These are phyloP conservation scores for Laupala kohalensis DNA, from an alignment of 1,140 invertebrate genomes.

Conservation along the genomic window DNA sequence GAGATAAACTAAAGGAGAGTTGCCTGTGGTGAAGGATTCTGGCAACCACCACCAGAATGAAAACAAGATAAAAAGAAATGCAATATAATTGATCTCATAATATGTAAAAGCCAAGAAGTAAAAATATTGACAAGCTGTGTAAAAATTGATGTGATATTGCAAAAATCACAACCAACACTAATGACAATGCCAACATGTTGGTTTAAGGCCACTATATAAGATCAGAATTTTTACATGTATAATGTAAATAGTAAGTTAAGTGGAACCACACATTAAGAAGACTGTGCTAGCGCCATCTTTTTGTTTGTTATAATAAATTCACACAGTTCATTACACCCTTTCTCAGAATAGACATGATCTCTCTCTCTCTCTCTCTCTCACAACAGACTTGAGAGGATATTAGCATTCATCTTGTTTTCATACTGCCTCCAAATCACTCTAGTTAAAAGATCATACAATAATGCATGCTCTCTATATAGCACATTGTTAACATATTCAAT, in stretches of 20 bases:
- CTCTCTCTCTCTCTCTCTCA: too few relatives aligned
- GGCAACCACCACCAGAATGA: slow-evolving; percentile 2
- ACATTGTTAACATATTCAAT: not conserved
- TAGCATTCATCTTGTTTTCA: not conserved
- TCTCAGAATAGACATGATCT: too few relatives aligned
- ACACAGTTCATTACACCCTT: too few relatives aligned
- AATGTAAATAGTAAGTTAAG: slow-evolving; percentile 2
- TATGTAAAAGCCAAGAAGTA: not conserved
- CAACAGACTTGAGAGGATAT: too few relatives aligned
- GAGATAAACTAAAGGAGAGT: slow-evolving; percentile 6
- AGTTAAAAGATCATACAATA: not conserved
- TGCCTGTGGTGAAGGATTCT: slow-evolving; percentile 2
- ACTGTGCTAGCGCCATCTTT: not conserved
- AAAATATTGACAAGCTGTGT: not conserved
- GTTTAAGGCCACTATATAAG: slow-evolving; percentile 14
- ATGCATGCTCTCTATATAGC: not conserved
- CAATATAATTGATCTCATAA: not conserved
- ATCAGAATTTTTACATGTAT: slow-evolving; percentile 10
- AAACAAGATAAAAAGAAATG: slow-evolving; percentile 1
- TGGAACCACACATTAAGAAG: not conserved
- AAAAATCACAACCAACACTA: slow-evolving; percentile 1
- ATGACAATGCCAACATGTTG: slow-evolving; percentile 10
- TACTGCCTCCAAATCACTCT: not conserved
- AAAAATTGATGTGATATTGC: slow-evolving; percentile 1
- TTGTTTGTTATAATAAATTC: not conserved